Base-by-base conservation (phyloP, 2,113 vertebrate species). In the Heliornis fulica region DNA sequence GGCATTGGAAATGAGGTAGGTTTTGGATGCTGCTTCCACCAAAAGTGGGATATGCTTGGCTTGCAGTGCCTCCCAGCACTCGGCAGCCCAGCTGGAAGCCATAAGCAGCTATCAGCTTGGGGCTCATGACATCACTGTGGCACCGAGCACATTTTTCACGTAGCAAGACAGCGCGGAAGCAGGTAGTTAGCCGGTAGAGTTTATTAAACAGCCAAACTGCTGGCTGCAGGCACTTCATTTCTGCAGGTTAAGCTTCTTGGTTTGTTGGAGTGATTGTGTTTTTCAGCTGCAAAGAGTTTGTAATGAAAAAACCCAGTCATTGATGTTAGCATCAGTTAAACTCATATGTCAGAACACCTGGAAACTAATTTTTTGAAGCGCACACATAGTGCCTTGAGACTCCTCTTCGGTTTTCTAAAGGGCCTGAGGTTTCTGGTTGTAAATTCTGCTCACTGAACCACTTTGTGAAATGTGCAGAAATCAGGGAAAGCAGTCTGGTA, bases 61-160 rank as follows among this genome's bases (percentile, higher is more conserved):
- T 56, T 15, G 40, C 6, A 4, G 32, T 78, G 83, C 91, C 65
- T 74, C 61, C 25, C 29, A 64, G 71, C 94, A n/a, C 66, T 83
- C 83, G 41, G 93, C 87, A 95, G 81, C 80, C 96, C 97, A 98
- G 97, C 97, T 98, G 97, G 96, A 94, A 96, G 92, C 83, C 81
- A 77, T 77, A 91, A 96, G 94, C 75, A 93, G 90, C 76, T 17
- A 53, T 75, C 70, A 32, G 85, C 93, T 77, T 11, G 3, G 5
- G 79, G 83, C 88, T 72, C 76, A 31, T 97, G 96, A 97, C 95
- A 92, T 93, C 97, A 79, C 94, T 63, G 87, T 79, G 87, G 93
- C 83, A 93, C 60, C 7, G 2, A 90, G 66, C 43, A 75, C 86
- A 89, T 90, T 94, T 83, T 78, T 95, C 92, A 91, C 96, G 71